Conservation (phyloP, 2,113 vertebrate species). For the Nibea albiflora region DNA sequence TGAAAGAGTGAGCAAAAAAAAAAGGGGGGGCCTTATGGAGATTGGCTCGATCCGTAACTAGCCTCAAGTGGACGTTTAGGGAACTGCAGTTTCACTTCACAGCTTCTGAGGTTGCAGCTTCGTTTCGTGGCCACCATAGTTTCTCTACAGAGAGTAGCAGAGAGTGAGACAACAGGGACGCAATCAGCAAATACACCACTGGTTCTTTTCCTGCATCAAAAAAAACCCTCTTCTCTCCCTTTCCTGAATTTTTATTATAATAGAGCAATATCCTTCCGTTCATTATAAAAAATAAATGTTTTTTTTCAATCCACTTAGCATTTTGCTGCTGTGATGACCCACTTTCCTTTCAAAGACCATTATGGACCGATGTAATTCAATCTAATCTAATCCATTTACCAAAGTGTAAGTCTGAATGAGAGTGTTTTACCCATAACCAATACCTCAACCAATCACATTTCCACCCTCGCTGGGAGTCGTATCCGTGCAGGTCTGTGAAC, state of each 20-base stretch:
- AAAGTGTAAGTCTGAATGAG: not conserved
- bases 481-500: too few relatives aligned
- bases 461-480: not conserved
- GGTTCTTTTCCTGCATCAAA: not conserved
- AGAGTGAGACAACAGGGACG: too few relatives aligned
- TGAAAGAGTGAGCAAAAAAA: too few relatives aligned
- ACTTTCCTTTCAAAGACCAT: not conserved
- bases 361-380: not conserved
- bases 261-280: not conserved
- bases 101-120: too few relatives aligned
- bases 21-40: too few relatives aligned
- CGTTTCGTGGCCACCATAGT: too few relatives aligned
- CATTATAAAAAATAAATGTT: not conserved
- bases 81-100: too few relatives aligned
- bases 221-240: not conserved
- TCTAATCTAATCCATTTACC: conserved; percentile 13
- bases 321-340: not conserved
- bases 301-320: not conserved
- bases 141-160: too few relatives aligned
- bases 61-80: too few relatives aligned
- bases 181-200: too few relatives aligned
- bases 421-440: not conserved
- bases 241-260: not conserved
- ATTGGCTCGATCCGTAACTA: too few relatives aligned
- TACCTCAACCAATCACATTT: not conserved